Conservation (phyloP, 2,888 invertebrate genomes). For the Siphlonurus alternatus region DNA sequence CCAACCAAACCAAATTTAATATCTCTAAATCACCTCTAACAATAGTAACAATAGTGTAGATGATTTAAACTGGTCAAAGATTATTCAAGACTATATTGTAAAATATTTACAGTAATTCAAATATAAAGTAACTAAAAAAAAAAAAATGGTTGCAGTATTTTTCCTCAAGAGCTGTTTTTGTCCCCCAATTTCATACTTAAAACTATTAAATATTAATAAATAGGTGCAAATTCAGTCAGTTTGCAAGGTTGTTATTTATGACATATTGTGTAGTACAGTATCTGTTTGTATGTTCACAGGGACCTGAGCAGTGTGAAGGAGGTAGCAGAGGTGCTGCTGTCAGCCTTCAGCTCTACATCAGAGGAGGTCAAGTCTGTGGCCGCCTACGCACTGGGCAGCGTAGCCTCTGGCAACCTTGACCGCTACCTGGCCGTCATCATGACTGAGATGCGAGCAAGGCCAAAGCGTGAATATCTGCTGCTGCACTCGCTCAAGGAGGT, state of each 20-base stretch:
- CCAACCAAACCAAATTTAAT: slow-evolving; percentile 4
- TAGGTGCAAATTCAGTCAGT: too few relatives aligned
- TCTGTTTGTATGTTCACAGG: slow-evolving; percentile 27
- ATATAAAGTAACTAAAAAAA: too few relatives aligned
- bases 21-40: neutral
- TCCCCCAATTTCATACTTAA: too few relatives aligned
- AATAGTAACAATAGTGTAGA: neutral
- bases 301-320: slow-evolving; percentile 61
- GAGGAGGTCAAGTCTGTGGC: slow-evolving; percentile 98
- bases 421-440: slow-evolving; percentile 89
- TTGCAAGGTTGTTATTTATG: too few relatives aligned
- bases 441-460: slow-evolving; percentile 83
- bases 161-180: too few relatives aligned
- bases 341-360: slow-evolving; percentile 76
- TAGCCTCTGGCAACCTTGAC: slow-evolving; percentile 87
- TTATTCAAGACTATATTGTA: too few relatives aligned
- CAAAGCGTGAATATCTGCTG: slow-evolving; percentile 86
- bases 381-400: slow-evolving; percentile 88
- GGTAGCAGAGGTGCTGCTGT: slow-evolving; percentile 60
- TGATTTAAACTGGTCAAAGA: too few relatives aligned
- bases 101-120: too few relatives aligned
- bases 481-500: slow-evolving; percentile 96
- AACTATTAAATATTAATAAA: too few relatives aligned
- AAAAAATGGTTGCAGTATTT: too few relatives aligned
- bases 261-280: slow-evolving; percentile 6